Conservation (phyloP, 2,888 invertebrate species). For the Cartodere bifasciata region DNA sequence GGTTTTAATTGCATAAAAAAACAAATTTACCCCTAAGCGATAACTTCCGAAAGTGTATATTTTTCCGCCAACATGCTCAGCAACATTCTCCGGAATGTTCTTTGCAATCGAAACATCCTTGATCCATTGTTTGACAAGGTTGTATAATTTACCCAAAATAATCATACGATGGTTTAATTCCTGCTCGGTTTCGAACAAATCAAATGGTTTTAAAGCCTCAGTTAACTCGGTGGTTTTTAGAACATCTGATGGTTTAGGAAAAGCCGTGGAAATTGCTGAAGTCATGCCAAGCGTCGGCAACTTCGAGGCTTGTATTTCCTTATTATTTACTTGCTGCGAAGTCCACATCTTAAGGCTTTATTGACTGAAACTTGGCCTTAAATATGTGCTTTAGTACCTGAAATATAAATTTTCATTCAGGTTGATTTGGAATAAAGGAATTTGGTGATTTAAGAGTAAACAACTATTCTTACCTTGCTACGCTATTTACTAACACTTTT, state of each 20-base stretch:
- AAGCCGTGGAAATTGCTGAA: conserved; percentile 82
- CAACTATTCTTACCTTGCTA: too few species aligned
- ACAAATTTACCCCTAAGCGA: conserved; percentile 61
- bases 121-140: conserved; percentile 90
- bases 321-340: conserved; percentile 18
- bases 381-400: too few species aligned
- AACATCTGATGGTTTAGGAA: conserved; percentile 66
- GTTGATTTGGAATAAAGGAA: too few species aligned
- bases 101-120: conserved; percentile 73
- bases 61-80: conserved; percentile 90
- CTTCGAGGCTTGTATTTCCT: conserved; percentile 30
- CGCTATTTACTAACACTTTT: too few species aligned
- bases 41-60: conserved; percentile 99
- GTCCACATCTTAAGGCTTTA: too few species aligned
- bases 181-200: conserved; percentile 81
- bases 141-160: conserved; percentile 72
- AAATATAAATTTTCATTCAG: too few species aligned
- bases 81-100: conserved; percentile 85
- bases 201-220: conserved; percentile 66
- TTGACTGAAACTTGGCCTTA: background rate
- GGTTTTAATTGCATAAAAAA: background rate
- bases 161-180: conserved; percentile 86
- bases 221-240: conserved; percentile 65
- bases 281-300: conserved; percentile 77
- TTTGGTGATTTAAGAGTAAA: too few species aligned